A percentile compares a stretch with the other conserved stretches of the same genome.
Evolutionary conservation across 2,113 vertebrate species (phyloP).

Genomic region (Cyanoliseus patagonus): DNA sequence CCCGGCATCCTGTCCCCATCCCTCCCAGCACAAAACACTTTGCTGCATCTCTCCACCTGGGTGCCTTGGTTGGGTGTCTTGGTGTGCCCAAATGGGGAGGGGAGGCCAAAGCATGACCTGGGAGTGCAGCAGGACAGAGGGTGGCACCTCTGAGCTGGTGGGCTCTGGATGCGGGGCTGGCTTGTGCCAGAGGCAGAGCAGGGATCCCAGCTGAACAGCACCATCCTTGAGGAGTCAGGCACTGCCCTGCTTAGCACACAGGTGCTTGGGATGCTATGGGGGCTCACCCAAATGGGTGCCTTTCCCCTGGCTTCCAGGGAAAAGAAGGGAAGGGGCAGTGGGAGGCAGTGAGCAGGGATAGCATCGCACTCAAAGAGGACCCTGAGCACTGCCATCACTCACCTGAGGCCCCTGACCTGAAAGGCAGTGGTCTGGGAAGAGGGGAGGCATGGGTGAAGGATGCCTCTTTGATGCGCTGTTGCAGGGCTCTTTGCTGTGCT

Average conservation of each 20-base stretch:
- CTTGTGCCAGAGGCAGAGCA: background rate
- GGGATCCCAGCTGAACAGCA: background rate
- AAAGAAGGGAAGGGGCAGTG: background rate
- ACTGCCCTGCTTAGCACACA: background rate
- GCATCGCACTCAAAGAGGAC: background rate
- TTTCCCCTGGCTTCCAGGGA: background rate
- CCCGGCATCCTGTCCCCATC: background rate
- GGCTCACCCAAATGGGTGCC: fast-evolving
- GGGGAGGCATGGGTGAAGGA: background rate
- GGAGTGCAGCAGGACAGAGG: background rate
- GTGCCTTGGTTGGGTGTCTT: background rate
- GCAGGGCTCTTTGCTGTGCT: background rate
- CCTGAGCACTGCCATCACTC: background rate
- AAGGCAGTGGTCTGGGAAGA: background rate
- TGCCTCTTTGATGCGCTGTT: fast-evolving
- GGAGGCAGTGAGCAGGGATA: background rate
- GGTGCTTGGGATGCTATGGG: background rate
- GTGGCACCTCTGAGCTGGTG: background rate
- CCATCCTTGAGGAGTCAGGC: background rate
- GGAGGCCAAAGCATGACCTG: background rate
- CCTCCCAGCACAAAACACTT: background rate
- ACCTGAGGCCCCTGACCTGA: background rate
- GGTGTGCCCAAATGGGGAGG: background rate
- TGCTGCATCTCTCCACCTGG: background rate
- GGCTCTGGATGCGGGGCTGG: background rate